Base-by-base conservation (phyloP, 2,888 invertebrate genomes). In the Vanessa cardui region DNA sequence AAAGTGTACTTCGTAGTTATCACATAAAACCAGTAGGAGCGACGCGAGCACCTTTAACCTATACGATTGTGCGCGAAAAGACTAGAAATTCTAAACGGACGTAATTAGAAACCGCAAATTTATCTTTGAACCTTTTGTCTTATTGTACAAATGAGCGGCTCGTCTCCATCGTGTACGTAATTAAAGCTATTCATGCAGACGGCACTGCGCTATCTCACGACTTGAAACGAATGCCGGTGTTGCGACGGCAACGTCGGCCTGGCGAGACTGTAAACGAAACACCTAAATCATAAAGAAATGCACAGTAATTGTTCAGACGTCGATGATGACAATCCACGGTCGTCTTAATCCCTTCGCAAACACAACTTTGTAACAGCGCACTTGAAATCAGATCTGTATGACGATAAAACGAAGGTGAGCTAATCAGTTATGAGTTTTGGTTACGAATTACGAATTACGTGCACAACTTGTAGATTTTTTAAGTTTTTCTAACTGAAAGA, bases 401-500 rank as follows among this genome's bases (percentile, higher is more conserved):
- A 62, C 56, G 56, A 65, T 68, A 58, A 68, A 67, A 67, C 68
- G 54, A 52, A 62, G 31, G 47, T 63, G 62, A 70, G 50, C 59
- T 56, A 67, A 67, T 59, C 58, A 63, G 62, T 45, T 67, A 67
- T 50, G 44, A 64, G 56, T 60, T 46, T 12, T 65, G 67, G 60
- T 31, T 68, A 79, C 77, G 59, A 59, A 62, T 69, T 68, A 79
- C 77, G 59, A 59, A 62, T 69, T 59, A 67, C 67, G 82, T 75
- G 78, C 78, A 77, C 77, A 77, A 83, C 82, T 85, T 83, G 82
- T 82, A 90, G 91, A 91, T 86, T 92, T 86, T 83, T 81, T 80
- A 87, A 90, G 92, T 92, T 91, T 92, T 92, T 92, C 90, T 78
- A 76, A 78, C 71, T 88, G 92, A 92, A 92, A 91, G 91, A 92